Conservation (phyloP, 2,113 vertebrate genomes). For the Sebastes fasciatus region DNA sequence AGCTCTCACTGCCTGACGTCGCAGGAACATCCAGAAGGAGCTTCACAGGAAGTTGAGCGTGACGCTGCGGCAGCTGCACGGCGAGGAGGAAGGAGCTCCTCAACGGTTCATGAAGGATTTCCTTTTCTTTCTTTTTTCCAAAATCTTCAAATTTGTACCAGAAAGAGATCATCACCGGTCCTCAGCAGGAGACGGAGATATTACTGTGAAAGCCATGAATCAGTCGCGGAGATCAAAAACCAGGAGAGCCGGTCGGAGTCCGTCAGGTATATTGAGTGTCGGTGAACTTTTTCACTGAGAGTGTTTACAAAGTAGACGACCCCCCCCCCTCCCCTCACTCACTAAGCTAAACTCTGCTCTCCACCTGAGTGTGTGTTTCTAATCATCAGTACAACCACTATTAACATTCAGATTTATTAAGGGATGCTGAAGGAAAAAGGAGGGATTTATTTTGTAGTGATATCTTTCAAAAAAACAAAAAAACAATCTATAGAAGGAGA, state of each 20-base stretch:
- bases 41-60: not conserved
- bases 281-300: constrained; percentile 46
- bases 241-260: constrained; percentile 37
- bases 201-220: constrained; percentile 66
- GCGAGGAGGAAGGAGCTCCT: not conserved
- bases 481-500: constrained; percentile 19
- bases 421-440: constrained; percentile 70
- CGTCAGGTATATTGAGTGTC: constrained; percentile 56
- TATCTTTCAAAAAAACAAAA: constrained; percentile 17
- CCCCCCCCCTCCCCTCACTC: constrained; percentile 31
- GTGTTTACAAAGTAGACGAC: constrained; percentile 78
- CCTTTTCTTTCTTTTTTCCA: constrained; percentile 12
- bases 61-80: not conserved
- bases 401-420: constrained; percentile 46
- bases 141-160: constrained; percentile 34
- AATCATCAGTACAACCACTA: constrained; percentile 58
- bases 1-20: too few relatives aligned
- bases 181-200: too few relatives aligned
- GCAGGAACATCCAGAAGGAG: not conserved
- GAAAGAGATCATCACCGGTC: constrained; percentile 29
- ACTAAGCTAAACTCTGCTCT: constrained; percentile 26
- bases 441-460: constrained; percentile 63
- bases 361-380: constrained; percentile 7
- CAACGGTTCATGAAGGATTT: constrained; percentile 79
- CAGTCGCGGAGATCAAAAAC: constrained; percentile 49